Conservation (phyloP, 2,888 invertebrate genomes). For the Nebria brevicollis region DNA sequence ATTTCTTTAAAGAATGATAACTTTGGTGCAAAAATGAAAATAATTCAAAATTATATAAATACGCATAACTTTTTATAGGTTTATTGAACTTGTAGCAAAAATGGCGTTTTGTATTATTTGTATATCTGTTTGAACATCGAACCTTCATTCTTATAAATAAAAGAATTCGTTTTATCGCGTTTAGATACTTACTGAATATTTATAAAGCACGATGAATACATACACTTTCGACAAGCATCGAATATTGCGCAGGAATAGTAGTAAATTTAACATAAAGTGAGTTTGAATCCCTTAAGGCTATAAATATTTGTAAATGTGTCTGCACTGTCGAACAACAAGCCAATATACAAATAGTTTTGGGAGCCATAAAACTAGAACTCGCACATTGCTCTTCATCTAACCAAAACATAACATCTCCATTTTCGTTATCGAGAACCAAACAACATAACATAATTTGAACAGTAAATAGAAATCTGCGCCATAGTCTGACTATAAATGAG, state of each 20-base stretch:
- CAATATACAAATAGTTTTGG: conserved; percentile 20
- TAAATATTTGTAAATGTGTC: conserved; percentile 26
- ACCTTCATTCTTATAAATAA: no score
- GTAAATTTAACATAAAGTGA: not conserved
- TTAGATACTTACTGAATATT: not conserved
- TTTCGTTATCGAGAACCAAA: no score
- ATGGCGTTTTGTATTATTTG: no score
- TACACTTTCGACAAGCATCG: not conserved
- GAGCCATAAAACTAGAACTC: not conserved
- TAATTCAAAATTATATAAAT: no score
- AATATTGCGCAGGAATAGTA: not conserved
- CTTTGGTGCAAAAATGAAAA: no score
- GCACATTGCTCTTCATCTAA: not conserved
- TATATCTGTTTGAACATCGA: no score
- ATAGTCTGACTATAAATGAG: no score
- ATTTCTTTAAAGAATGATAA: no score
- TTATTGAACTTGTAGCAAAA: no score
- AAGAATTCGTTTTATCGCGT: not conserved
- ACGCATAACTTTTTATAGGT: no score
- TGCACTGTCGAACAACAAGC: not conserved
- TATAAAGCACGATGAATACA: not conserved
- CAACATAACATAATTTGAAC: no score
- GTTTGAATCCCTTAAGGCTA: conserved; percentile 17
- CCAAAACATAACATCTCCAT: not conserved
- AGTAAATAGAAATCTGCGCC: no score